A percentile compares a stretch with the other conserved stretches of the same genome.
phyloP scores from a whole-genome alignment of 1,140 invertebrate genomes.

The Tetramorium simillimum region DNA sequence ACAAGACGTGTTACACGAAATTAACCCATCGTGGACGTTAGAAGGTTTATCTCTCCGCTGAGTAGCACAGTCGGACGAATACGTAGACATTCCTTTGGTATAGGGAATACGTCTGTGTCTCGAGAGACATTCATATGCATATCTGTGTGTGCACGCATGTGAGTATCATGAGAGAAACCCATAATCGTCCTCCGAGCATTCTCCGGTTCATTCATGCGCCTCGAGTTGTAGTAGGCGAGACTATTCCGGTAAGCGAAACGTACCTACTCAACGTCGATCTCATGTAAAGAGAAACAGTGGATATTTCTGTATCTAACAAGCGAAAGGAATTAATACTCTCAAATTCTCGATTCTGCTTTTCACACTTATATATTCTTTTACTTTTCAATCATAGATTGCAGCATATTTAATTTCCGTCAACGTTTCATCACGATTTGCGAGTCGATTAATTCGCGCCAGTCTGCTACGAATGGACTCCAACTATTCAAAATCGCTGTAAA shows the following conservation, averaged over 20 bases:
- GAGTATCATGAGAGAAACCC: conserved; percentile 45
- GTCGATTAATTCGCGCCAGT: not conserved
- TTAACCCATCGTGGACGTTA: not conserved
- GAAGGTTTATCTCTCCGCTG: conserved; percentile 45
- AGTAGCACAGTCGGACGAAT: conserved; percentile 29
- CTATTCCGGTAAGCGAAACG: not conserved
- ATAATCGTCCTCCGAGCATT: conserved; percentile 53
- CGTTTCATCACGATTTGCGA: not conserved
- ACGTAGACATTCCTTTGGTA: not conserved
- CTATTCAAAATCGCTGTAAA: conserved; percentile 56
- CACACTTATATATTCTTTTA: not conserved
- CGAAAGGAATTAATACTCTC: not conserved
- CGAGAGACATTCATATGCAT: conserved; percentile 49
- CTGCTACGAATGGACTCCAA: conserved; percentile 32
- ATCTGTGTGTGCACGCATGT: not conserved
- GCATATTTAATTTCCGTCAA: not conserved
- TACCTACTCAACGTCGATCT: not conserved
- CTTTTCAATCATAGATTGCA: not conserved
- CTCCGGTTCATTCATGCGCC: conserved; percentile 44
- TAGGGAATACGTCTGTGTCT: conserved; percentile 30
- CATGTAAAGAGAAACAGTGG: not conserved
- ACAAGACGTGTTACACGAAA: conserved; percentile 8
- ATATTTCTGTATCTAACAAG: not conserved
- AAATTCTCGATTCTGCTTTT: not conserved
- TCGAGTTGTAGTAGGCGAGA: conserved; percentile 10